Conservation (phyloP, 2,797 vertebrate genomes). For the Sardinella longiceps region DNA sequence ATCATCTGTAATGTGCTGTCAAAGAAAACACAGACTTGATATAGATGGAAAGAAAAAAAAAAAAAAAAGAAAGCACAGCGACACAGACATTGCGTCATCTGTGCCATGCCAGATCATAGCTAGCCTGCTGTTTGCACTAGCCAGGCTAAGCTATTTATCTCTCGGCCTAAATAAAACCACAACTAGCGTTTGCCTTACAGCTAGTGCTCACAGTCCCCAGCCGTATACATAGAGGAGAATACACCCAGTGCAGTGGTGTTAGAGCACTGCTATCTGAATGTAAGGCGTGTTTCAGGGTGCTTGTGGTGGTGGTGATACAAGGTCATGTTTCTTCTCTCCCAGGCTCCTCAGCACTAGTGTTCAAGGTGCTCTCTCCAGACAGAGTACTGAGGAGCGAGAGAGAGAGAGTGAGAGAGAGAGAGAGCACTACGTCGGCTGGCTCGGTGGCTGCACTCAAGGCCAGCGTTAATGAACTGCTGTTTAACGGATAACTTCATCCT, state of each 20-base stretch:
- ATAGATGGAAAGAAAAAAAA: neutral
- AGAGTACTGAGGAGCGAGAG: neutral
- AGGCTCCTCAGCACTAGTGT: neutral
- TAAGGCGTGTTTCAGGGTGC: neutral
- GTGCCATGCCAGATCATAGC: neutral
- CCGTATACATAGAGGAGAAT: neutral
- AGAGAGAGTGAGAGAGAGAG: too few species aligned
- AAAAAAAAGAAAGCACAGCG: neutral
- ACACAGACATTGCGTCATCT: neutral
- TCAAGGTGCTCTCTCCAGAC: neutral
- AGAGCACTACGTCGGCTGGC: constrained; percentile 16
- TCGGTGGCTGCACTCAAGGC: constrained; percentile 45
- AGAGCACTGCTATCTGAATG: constrained; percentile 8
- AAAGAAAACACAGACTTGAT: neutral
- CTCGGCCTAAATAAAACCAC: neutral
- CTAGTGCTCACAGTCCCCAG: neutral
- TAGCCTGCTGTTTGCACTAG: neutral
- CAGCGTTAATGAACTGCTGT: constrained; percentile 54
- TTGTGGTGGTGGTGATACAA: constrained; percentile 1
- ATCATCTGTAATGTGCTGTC: constrained; percentile 20
- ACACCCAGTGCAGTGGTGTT: constrained; percentile 11
- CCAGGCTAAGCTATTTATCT: neutral
- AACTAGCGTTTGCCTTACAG: neutral
- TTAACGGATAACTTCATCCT: constrained; percentile 50
- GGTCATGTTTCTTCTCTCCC: constrained; percentile 7